Evolutionary conservation across 1,140 invertebrate genomes (phyloP).

Genomic region (Batillaria attramentaria): DNA sequence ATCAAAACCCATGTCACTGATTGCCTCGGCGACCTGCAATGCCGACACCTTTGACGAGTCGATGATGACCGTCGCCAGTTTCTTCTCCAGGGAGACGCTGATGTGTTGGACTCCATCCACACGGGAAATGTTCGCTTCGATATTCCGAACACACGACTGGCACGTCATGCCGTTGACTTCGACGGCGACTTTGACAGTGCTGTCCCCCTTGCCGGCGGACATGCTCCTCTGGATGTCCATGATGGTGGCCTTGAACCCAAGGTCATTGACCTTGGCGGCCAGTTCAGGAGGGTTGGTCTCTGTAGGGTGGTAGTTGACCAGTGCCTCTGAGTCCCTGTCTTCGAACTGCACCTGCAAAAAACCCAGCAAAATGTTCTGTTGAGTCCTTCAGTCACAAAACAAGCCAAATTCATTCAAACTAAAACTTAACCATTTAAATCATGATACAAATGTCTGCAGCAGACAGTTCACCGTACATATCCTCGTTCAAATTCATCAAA

Average conservation of each 20-base stretch:
- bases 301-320: conserved; percentile 60
- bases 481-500: too few relatives aligned
- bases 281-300: conserved; percentile 58
- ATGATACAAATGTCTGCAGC: too few relatives aligned
- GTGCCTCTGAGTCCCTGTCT: conserved; percentile 57
- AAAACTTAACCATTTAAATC: not conserved
- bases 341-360: conserved; percentile 46
- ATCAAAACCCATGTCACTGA: conserved; percentile 71
- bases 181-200: conserved; percentile 12
- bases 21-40: conserved; percentile 55
- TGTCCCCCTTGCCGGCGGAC: not conserved
- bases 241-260: conserved; percentile 65
- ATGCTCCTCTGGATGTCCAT: conserved; percentile 32
- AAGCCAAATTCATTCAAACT: not conserved
- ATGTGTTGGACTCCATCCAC: conserved; percentile 64
- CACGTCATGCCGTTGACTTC: conserved; percentile 68
- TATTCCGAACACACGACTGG: conserved; percentile 71
- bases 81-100: conserved; percentile 63
- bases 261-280: conserved; percentile 61
- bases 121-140: conserved; percentile 63
- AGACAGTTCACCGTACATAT: too few relatives aligned
- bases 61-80: conserved; percentile 62
- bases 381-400: not conserved
- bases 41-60: conserved; percentile 54
- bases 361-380: not conserved